Percentiles rank a stretch among this genome's conserved stretches.
Conservation (phyloP, 2,888 invertebrate genomes). For the Miltochrista miniata region DNA sequence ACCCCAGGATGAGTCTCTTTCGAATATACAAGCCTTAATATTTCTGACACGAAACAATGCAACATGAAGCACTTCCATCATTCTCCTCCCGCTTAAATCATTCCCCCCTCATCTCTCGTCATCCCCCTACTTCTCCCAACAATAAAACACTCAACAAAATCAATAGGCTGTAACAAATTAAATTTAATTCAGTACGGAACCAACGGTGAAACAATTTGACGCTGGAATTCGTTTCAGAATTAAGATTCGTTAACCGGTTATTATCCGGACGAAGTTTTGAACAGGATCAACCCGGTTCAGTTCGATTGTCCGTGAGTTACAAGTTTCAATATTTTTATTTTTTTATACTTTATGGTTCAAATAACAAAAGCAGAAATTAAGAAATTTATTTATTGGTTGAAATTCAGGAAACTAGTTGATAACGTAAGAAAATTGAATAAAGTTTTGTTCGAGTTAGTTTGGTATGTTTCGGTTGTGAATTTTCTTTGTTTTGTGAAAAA, state of each 20-base stretch:
- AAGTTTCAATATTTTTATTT: constrained; percentile 6
- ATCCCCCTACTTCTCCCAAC: not conserved
- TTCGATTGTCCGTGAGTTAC: constrained; percentile 7
- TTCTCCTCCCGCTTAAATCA: not conserved
- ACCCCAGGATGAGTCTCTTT: no score
- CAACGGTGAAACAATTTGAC: constrained; percentile 35
- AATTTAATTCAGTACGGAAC: constrained; percentile 42
- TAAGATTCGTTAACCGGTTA: constrained; percentile 44
- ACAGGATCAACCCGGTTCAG: constrained; percentile 6
- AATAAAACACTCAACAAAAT: constrained; percentile 30
- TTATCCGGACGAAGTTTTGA: constrained; percentile 22
- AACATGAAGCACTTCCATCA: constrained; percentile 8
- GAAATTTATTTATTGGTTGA: no score
- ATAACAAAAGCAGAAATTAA: not conserved
- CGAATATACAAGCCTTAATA: no score
- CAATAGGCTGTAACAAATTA: constrained; percentile 34
- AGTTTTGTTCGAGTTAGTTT: not conserved
- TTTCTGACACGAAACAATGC: constrained; percentile 2
- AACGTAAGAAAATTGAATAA: no score
- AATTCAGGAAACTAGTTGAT: no score
- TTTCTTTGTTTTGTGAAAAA: not conserved
- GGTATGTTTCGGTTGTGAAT: not conserved
- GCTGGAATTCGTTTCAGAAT: constrained; percentile 44
- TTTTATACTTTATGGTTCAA: not conserved
- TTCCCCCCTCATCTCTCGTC: not conserved